Evolutionary conservation across 2,797 vertebrate genomes (phyloP).

Genomic region (Allobates femoralis): DNA sequence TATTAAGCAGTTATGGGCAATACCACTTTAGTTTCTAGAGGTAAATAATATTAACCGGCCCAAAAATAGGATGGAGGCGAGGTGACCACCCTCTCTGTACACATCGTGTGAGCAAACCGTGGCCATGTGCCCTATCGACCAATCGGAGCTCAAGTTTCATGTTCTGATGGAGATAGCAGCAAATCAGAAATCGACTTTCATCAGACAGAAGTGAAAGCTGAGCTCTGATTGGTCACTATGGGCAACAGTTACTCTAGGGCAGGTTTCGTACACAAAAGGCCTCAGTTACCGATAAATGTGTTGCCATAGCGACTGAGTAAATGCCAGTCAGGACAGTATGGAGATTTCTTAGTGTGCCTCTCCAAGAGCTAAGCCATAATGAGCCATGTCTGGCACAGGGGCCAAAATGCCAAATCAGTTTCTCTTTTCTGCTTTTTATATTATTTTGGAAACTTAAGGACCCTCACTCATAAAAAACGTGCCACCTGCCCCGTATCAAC

Average conservation of each 20-base stretch:
- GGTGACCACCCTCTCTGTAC: background rate
- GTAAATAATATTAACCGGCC: background rate
- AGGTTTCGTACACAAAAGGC: background rate
- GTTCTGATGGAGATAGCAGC: no score
- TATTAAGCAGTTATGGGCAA: no score
- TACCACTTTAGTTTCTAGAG: background rate
- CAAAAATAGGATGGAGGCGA: background rate
- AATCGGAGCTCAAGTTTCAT: background rate
- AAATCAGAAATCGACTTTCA: background rate
- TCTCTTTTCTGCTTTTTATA: background rate
- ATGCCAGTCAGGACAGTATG: background rate
- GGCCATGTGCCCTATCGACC: background rate
- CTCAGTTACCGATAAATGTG: background rate
- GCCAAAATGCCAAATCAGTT: slow-evolving; percentile 40
- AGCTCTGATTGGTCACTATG: background rate
- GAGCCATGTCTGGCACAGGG: background rate
- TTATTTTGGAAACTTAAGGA: background rate
- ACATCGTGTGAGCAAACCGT: background rate
- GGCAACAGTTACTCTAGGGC: background rate
- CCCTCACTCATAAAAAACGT: no score
- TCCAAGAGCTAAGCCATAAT: slow-evolving; percentile 5
- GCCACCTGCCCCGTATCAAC: background rate
- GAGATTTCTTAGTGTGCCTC: background rate
- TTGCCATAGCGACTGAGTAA: background rate
- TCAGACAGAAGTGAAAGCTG: background rate